Base-by-base conservation (phyloP, 2,113 vertebrate genomes). In the Cairina moschata region DNA sequence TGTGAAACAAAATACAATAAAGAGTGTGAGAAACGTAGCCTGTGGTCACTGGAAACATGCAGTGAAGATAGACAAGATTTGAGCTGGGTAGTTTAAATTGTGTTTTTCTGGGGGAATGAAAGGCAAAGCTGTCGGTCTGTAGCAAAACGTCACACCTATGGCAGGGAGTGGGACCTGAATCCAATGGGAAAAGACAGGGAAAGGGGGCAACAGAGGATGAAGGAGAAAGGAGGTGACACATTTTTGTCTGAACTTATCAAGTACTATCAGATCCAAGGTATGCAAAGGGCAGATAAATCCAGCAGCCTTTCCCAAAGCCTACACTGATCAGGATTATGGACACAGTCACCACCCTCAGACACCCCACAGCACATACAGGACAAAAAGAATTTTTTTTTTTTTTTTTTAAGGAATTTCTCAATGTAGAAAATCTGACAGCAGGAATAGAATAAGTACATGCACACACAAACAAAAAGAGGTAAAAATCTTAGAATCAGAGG, bases 1-100 rank as follows among this genome's bases (percentile, higher is more conserved):
- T 46, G 11, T 4, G 3, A 11, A 65, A 60, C 25, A 66, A 72
- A 84, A 36, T 23, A 28, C 13, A 90, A 63, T 13, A 50, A 44
- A 28, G 54, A 4, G 2, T 0, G 20, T 60, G 20, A 29, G 46
- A 91, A 77, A 73, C 0, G 0, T 3, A 88, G 20, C 52, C 38
- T 86, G 40, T 60, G 44, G 13, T 48, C 38, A 56, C 38, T 29
- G 65, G 56, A 77, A 77, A 59, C 7, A 6, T 74, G 62, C 44
- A 13, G 18, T 2, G 6, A 13, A 82, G 58, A 65, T 26, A 66
- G 78, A 69, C 18, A 68, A 36, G 22, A 36, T 65, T 52, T 38
- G 83, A 90, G 9, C 10, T 66, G 56, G 15, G 29, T 68, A 15
- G 4, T 44, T 67, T 29, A 23, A 63, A 67, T 26, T 73, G 23